Percentiles rank a stretch among this genome's conserved stretches.
phyloP scores from a whole-genome alignment of 2,113 vertebrate species.

The Tupaia chinensis region DNA sequence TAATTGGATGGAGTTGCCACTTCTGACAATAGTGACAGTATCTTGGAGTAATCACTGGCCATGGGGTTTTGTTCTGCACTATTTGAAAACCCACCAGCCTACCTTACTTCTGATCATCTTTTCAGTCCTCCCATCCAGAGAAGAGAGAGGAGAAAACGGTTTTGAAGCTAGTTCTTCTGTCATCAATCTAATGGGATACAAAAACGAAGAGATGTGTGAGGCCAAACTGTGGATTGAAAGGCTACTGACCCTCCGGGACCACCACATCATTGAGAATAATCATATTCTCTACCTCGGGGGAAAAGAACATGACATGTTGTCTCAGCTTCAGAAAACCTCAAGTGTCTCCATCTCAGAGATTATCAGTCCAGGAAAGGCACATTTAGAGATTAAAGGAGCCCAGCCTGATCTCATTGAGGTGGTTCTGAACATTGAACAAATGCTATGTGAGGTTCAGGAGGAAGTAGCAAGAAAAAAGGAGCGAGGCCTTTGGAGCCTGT shows the following conservation, averaged over 20 bases:
- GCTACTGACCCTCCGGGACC: background rate
- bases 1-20: background rate
- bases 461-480: constrained; percentile 81
- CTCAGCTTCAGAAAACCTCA: background rate
- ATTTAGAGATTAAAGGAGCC: constrained; percentile 84
- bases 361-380: constrained; percentile 75
- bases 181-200: constrained; percentile 83
- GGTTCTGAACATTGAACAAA: constrained; percentile 85
- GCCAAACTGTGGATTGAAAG: constrained; percentile 86
- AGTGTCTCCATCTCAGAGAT: constrained; percentile 82
- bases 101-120: constrained; percentile 24
- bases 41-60: background rate
- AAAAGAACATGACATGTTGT: constrained; percentile 84
- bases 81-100: background rate
- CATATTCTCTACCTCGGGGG: constrained; percentile 87
- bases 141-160: constrained; percentile 23
- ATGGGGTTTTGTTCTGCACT: background rate
- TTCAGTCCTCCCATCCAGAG: constrained; percentile 48
- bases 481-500: constrained; percentile 56
- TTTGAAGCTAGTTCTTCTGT: constrained; percentile 28
- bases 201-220: constrained; percentile 70
- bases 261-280: constrained; percentile 86
- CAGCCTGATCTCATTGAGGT: constrained; percentile 54
- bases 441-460: constrained; percentile 88
- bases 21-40: background rate